Conservation (phyloP, 2,797 vertebrate genomes). For the Artibeus lituratus region DNA sequence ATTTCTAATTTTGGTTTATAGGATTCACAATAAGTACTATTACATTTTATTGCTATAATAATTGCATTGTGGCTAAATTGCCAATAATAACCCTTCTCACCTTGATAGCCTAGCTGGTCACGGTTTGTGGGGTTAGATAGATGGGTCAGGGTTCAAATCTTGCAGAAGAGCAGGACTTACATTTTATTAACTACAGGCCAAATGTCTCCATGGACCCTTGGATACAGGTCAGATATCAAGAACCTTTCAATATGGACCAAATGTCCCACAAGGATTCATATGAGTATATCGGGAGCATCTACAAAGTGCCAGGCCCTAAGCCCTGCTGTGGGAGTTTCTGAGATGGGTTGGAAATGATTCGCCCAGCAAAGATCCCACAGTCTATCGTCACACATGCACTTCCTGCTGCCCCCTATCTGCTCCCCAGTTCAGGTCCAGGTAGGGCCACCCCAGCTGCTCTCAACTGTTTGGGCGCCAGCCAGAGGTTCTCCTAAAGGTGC, state of each 20-base stretch:
- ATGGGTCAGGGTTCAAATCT: background rate
- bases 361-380: background rate
- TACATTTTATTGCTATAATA: background rate
- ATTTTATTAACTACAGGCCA: background rate
- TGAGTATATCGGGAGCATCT: background rate
- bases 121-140: background rate
- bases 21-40: background rate
- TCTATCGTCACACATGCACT: accelerated
- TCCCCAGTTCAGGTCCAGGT: background rate
- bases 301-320: background rate
- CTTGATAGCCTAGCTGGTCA: background rate
- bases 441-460: background rate
- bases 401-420: background rate
- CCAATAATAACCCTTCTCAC: background rate
- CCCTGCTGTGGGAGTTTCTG: background rate
- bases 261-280: background rate
- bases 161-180: background rate
- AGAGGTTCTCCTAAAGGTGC: background rate
- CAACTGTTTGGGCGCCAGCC: background rate
- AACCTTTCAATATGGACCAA: background rate
- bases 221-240: background rate
- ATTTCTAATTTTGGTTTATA: background rate
- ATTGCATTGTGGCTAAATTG: background rate
- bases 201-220: background rate
- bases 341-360: background rate